A percentile compares a stretch with the other conserved stretches of the same genome.
Evolutionary conservation across 1,140 invertebrate genomes (phyloP).

Genomic region (Tetraneura akinire): DNA sequence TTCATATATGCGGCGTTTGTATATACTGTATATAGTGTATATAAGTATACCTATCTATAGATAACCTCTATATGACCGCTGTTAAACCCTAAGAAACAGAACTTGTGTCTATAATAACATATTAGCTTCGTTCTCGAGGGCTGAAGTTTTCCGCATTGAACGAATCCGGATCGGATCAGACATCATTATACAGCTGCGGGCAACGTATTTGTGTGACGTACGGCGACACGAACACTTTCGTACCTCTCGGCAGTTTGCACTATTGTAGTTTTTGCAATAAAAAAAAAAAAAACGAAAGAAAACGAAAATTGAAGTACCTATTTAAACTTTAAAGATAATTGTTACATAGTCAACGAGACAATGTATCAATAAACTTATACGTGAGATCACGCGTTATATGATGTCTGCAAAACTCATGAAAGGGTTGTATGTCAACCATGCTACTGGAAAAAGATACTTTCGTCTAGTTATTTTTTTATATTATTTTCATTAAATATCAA

Average conservation of each 20-base stretch:
- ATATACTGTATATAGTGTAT: no score
- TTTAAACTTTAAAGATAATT: no score
- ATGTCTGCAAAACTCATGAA: slow-evolving; percentile 59
- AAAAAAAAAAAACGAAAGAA: not conserved
- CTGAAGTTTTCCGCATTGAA: slow-evolving; percentile 72
- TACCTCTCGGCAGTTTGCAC: slow-evolving; percentile 52
- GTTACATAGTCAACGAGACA: no score
- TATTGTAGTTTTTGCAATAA: not conserved
- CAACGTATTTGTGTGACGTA: slow-evolving; percentile 62
- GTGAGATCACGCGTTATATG: slow-evolving; percentile 70
- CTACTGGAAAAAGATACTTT: slow-evolving; percentile 53
- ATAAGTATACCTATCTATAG: slow-evolving; percentile 62
- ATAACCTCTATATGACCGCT: slow-evolving; percentile 66
- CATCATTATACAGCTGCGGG: slow-evolving; percentile 61
- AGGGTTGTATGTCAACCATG: slow-evolving; percentile 52
- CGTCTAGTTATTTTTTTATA: slow-evolving; percentile 64
- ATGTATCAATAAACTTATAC: slow-evolving; percentile 68
- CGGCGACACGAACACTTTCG: slow-evolving; percentile 52
- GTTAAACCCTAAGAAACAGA: slow-evolving; percentile 67
- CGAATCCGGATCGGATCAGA: slow-evolving; percentile 64
- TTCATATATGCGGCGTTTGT: no score
- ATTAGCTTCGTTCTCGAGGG: slow-evolving; percentile 61
- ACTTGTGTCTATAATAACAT: slow-evolving; percentile 62
- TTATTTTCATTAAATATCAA: slow-evolving; percentile 75
- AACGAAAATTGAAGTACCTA: not conserved